Percentiles rank a stretch among this genome's conserved stretches.
Conservation (phyloP, 2,888 invertebrate genomes). For the Reticulitermes lucifugus region DNA sequence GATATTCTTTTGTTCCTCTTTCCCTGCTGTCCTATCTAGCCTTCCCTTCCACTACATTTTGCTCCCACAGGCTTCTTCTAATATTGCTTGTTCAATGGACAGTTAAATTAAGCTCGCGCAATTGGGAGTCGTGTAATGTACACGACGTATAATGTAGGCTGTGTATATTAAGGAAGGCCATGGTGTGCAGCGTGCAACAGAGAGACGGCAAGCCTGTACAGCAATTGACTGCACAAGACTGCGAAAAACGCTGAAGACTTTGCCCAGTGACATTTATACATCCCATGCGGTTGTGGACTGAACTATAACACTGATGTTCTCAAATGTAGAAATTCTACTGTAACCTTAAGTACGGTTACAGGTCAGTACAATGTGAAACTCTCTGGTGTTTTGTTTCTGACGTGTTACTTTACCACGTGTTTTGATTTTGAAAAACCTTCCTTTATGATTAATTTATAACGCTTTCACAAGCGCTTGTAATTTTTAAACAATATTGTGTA, state of each 20-base stretch:
- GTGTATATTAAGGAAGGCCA: constrained; percentile 25
- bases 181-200: constrained; percentile 6
- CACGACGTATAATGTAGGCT: neutral
- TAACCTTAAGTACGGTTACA: neutral
- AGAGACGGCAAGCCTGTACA: neutral
- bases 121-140: neutral
- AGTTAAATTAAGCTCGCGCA: constrained; percentile 18
- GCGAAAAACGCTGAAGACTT: neutral
- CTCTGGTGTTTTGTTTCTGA: no score
- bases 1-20: neutral
- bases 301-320: neutral
- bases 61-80: neutral
- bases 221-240: neutral
- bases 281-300: neutral
- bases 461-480: no score
- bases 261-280: neutral
- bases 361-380: neutral
- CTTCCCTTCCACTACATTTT: neutral
- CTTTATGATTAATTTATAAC: no score
- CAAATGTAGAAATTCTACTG: neutral
- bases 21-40: neutral
- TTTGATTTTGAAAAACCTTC: no score
- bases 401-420: no score
- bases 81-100: constrained; percentile 23
- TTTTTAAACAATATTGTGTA: no score